These are phyloP conservation scores for Bagarius yarrelli DNA, from an alignment of 2,113 vertebrate genomes.

Conservation along the genomic window DNA sequence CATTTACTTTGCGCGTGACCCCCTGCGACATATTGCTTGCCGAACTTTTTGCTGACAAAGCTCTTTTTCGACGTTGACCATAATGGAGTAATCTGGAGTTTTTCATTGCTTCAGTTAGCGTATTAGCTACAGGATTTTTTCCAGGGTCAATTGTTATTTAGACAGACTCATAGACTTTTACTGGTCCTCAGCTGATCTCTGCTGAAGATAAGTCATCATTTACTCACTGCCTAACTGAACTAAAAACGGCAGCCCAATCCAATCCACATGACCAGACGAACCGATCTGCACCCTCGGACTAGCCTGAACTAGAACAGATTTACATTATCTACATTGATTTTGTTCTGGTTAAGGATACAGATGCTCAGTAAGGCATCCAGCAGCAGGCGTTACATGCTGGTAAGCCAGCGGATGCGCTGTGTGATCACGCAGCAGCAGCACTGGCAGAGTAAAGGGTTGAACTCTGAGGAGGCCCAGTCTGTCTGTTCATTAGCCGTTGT, in stretches of 20 bases:
- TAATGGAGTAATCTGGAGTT: conserved; percentile 24
- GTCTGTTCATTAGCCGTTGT: conserved; percentile 49
- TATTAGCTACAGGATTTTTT: conserved; percentile 40
- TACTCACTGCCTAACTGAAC: conserved; percentile 11
- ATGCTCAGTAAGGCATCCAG: conserved; percentile 26
- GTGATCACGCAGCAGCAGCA: conserved; percentile 39
- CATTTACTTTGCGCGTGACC: neutral
- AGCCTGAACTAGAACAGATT: conserved; percentile 3
- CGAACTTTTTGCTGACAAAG: conserved; percentile 19
- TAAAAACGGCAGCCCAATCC: conserved; percentile 31
- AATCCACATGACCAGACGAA: neutral
- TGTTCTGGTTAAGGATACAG: neutral
- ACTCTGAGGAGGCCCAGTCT: conserved; percentile 45
- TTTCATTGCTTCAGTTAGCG: conserved; percentile 27
- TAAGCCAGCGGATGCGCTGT: conserved; percentile 17
- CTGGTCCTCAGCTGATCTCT: conserved; percentile 35
- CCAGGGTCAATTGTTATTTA: conserved; percentile 46
- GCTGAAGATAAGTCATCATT: conserved; percentile 47
- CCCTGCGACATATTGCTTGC: neutral
- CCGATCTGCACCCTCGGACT: neutral
- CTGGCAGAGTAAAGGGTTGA: conserved; percentile 47
- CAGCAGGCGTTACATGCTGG: conserved; percentile 4
- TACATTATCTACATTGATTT: conserved; percentile 8
- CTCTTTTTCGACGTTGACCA: neutral
- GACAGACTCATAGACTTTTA: conserved; percentile 40